These are phyloP conservation scores for Xestia ashworthii DNA, from an alignment of 2,888 invertebrate species.

Conservation along the genomic window DNA sequence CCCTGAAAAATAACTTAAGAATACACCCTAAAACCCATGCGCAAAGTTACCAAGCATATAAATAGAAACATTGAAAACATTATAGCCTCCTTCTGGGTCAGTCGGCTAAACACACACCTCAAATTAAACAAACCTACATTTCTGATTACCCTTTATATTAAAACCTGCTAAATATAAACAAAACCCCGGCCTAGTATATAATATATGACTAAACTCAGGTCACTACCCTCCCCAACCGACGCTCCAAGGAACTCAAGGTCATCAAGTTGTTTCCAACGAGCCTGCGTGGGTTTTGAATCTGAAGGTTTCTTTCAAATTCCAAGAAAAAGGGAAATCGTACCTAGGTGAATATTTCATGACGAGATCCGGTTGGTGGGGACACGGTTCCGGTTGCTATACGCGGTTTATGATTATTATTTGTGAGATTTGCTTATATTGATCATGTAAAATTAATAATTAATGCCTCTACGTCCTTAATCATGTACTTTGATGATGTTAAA, in stretches of 20 bases:
- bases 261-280: background rate
- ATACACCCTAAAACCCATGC: accelerated
- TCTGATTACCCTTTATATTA: conserved; percentile 12
- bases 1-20: no score
- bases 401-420: background rate
- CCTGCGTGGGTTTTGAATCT: conserved; percentile 12
- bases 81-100: background rate
- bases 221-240: conserved; percentile 25
- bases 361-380: background rate
- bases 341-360: conserved; percentile 28
- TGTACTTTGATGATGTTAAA: no score
- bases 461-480: no score
- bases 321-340: conserved; percentile 15
- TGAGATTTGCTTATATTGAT: background rate
- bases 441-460: no score
- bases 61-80: background rate
- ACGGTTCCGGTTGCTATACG: background rate
- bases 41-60: background rate
- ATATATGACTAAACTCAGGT: conserved; percentile 15
- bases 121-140: background rate
- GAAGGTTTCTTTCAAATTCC: background rate
- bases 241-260: conserved; percentile 8
- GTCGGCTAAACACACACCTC: background rate
- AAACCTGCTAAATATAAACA: conserved; percentile 28
- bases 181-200: conserved; percentile 3